phyloP scores from a whole-genome alignment of 1,140 invertebrate genomes.

The Hyphantria cunea region DNA sequence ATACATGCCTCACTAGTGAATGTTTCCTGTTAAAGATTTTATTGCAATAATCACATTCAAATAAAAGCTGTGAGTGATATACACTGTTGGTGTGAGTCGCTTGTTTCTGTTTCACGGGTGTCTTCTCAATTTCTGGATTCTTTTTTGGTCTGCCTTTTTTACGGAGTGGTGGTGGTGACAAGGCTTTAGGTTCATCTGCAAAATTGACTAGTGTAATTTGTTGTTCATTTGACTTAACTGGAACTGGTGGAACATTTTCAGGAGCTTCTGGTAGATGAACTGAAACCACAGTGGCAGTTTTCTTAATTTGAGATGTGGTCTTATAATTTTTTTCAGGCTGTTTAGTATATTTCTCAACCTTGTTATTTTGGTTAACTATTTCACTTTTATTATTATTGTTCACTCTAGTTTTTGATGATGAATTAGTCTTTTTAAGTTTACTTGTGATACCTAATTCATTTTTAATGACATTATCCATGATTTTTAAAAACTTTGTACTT shows the following conservation, averaged over 20 bases:
- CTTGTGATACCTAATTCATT: slow-evolving; percentile 64
- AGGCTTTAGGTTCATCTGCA: background rate
- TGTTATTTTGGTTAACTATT: slow-evolving; percentile 41
- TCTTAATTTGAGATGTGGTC: background rate
- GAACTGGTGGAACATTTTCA: background rate
- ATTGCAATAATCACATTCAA: slow-evolving; percentile 78
- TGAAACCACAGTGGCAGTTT: background rate
- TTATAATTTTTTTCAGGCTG: slow-evolving; percentile 34
- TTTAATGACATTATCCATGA: slow-evolving; percentile 60
- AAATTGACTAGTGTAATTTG: background rate
- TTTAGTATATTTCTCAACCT: slow-evolving; percentile 17
- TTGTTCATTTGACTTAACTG: background rate
- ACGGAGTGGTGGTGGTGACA: background rate
- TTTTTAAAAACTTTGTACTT: slow-evolving; percentile 48
- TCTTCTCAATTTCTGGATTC: slow-evolving; percentile 18
- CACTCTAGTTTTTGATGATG: slow-evolving; percentile 10
- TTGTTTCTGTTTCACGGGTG: slow-evolving; percentile 24
- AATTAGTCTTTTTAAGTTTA: slow-evolving; percentile 30
- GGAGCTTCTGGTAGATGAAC: background rate
- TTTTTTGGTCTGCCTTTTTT: slow-evolving; percentile 1
- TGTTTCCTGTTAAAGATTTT: slow-evolving; percentile 80
- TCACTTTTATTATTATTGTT: slow-evolving; percentile 47
- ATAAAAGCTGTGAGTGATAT: slow-evolving; percentile 36
- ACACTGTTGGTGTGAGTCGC: slow-evolving; percentile 34
- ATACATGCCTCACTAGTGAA: slow-evolving; percentile 80